Conservation (phyloP, 2,113 vertebrate species). For the Bos taurus region DNA sequence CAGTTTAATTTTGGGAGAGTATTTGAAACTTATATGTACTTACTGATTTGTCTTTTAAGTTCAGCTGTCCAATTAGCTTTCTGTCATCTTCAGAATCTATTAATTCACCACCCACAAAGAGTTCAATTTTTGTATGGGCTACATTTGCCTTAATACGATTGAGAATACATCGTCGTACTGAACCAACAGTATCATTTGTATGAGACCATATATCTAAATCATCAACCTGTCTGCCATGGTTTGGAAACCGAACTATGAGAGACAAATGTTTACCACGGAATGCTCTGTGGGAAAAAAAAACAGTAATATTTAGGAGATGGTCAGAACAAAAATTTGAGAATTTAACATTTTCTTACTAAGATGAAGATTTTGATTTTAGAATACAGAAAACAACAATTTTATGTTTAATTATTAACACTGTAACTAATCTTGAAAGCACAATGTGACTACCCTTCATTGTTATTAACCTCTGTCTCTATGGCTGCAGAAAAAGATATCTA, state of each 20-base stretch:
- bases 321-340: not conserved
- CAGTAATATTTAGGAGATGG: not conserved
- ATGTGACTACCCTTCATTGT: not conserved
- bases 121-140: constrained; percentile 93
- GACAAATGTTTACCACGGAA: constrained; percentile 96
- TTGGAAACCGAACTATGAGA: constrained; percentile 93
- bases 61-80: constrained; percentile 95
- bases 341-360: not conserved
- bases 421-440: not conserved
- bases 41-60: constrained; percentile 97
- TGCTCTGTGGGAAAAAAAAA: constrained; percentile 80
- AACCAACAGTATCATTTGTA: constrained; percentile 96
- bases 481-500: too few relatives aligned
- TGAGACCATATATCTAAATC: constrained; percentile 98
- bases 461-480: too few relatives aligned
- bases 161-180: constrained; percentile 92
- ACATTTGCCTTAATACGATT: constrained; percentile 95
- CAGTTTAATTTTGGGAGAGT: not conserved
- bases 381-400: not conserved
- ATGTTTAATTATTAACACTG: not conserved
- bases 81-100: constrained; percentile 95
- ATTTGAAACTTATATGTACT: constrained; percentile 45
- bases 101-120: constrained; percentile 94
- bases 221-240: constrained; percentile 95
- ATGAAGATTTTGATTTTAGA: not conserved